A percentile compares a stretch with the other conserved stretches of the same genome.
phyloP scores from a whole-genome alignment of 2,888 invertebrate genomes.

The Pammene aurita region DNA sequence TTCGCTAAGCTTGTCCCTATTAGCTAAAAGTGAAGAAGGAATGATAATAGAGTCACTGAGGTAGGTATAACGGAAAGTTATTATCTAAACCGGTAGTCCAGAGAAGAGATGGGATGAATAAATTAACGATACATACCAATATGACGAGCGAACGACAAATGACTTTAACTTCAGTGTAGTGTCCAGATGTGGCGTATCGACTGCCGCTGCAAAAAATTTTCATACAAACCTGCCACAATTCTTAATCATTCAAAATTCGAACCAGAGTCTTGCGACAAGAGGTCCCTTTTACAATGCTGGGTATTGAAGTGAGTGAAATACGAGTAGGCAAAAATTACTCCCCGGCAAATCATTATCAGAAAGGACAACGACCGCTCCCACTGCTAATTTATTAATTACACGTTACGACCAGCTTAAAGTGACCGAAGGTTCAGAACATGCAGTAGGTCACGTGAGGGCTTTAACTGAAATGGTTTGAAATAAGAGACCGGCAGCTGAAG shows the following conservation, averaged over 20 bases:
- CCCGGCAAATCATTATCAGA: conserved; percentile 37
- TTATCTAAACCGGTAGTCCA: too few relatives aligned
- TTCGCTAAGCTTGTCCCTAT: too few relatives aligned
- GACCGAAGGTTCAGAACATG: conserved; percentile 58
- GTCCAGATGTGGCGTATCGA: conserved; percentile 76
- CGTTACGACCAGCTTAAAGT: conserved; percentile 49
- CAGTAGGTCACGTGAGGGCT: conserved; percentile 52
- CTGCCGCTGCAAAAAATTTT: conserved; percentile 70
- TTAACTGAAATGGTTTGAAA: conserved; percentile 57
- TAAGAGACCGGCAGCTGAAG: conserved; percentile 63
- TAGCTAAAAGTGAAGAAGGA: too few relatives aligned
- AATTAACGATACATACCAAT: neutral
- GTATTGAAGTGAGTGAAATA: too few relatives aligned
- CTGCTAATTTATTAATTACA: conserved; percentile 81
- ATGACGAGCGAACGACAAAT: conserved; percentile 26
- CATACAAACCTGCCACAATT: conserved; percentile 36
- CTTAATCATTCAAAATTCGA: neutral
- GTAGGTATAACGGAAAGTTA: too few relatives aligned
- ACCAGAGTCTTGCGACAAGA: neutral
- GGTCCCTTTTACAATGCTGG: neutral
- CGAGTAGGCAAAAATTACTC: conserved; percentile 15
- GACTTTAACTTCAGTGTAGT: conserved; percentile 71
- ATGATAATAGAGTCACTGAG: too few relatives aligned
- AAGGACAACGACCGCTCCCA: conserved; percentile 74
- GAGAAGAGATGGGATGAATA: too few relatives aligned